These are phyloP conservation scores for Myrmecophaga tridactyla DNA, from an alignment of 2,113 vertebrate genomes.

Conservation along the genomic window DNA sequence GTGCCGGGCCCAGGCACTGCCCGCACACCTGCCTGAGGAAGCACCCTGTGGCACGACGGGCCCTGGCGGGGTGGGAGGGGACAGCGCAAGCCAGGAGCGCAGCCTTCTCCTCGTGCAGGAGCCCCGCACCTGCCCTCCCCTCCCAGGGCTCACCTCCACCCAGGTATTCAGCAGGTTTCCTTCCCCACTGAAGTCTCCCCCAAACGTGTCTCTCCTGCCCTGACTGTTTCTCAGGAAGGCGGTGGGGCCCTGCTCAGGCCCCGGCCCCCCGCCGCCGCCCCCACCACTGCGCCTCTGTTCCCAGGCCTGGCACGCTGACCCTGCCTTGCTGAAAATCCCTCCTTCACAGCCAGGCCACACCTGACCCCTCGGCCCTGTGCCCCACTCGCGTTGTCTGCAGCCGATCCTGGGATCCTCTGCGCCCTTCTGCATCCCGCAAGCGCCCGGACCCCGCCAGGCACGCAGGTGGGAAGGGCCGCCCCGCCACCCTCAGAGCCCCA, in stretches of 20 bases:
- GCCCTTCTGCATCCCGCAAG: no score
- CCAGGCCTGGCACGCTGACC: not conserved
- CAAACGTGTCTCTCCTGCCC: not conserved
- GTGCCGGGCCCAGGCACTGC: no score
- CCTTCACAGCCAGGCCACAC: not conserved
- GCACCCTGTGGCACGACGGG: no score
- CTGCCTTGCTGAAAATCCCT: not conserved
- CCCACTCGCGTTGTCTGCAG: not conserved
- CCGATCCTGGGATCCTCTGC: not conserved
- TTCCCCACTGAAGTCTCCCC: not conserved
- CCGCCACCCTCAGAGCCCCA: no score
- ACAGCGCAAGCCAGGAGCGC: no score
- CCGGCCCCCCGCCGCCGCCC: not conserved
- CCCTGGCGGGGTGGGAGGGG: no score
- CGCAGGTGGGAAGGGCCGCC: no score
- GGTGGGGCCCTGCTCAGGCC: no score
- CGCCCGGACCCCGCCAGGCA: no score
- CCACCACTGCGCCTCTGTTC: not conserved
- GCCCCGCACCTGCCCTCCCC: not conserved
- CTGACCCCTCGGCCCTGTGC: not conserved
- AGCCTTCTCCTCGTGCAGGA: not conserved
- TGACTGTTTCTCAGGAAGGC: not conserved
- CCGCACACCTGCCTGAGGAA: no score
- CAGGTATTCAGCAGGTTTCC: not conserved
- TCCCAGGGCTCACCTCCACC: not conserved